These are phyloP conservation scores for Drosophila orosa DNA, from an alignment of 1,140 invertebrate species.

Conservation along the genomic window DNA sequence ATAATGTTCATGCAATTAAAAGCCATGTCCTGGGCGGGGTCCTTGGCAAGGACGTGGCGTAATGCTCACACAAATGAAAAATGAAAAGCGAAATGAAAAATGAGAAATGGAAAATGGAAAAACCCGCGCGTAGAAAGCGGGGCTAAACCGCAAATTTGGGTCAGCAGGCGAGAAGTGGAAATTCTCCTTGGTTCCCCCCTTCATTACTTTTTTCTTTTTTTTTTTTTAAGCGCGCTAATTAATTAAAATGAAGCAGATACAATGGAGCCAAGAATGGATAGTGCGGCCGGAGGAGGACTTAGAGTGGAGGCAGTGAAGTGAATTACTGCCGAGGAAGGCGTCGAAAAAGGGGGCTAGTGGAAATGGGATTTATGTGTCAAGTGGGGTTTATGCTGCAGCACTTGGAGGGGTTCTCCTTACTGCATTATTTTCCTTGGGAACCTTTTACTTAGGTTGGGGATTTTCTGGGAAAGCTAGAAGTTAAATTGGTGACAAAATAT, in stretches of 20 bases:
- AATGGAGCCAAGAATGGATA: slow-evolving; percentile 33
- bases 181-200: slow-evolving; percentile 7
- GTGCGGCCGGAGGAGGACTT: slow-evolving; percentile 9
- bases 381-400: slow-evolving; percentile 19
- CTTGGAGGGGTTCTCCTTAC: not conserved
- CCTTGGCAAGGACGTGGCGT: slow-evolving; percentile 49
- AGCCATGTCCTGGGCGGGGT: slow-evolving; percentile 52
- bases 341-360: slow-evolving; percentile 4
- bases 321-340: slow-evolving; percentile 25
- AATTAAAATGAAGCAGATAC: slow-evolving; percentile 54
- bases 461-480: not conserved
- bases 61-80: slow-evolving; percentile 44
- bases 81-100: slow-evolving; percentile 57
- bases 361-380: slow-evolving; percentile 49
- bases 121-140: slow-evolving; percentile 15
- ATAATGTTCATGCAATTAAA: slow-evolving; percentile 81
- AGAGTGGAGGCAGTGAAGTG: slow-evolving; percentile 15
- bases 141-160: slow-evolving; percentile 62
- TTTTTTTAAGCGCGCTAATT: slow-evolving; percentile 47
- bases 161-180: slow-evolving; percentile 59
- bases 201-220: slow-evolving; percentile 3
- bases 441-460: not conserved
- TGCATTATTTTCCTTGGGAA: not conserved
- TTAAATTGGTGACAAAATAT: not conserved
- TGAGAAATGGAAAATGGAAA: slow-evolving; percentile 26